phyloP scores from a whole-genome alignment of 2,888 invertebrate genomes.

The Ephialtes manifestator region DNA sequence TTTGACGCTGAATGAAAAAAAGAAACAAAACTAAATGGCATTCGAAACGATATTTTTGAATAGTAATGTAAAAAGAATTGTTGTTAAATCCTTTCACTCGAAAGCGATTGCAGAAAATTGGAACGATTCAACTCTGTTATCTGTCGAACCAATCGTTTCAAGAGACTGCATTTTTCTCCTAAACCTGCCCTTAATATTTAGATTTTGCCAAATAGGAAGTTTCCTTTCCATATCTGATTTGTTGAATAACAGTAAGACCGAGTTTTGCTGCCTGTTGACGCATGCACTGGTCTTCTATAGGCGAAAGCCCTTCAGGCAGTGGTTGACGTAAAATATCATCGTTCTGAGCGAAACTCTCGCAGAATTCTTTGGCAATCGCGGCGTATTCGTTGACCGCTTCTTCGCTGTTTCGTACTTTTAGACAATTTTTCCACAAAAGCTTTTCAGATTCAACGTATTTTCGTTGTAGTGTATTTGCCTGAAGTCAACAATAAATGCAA shows the following conservation, averaged over 20 bases:
- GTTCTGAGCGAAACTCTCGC: conserved; percentile 86
- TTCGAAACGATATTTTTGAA: too few relatives aligned
- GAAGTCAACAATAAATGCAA: conserved; percentile 24
- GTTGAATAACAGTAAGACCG: conserved; percentile 85
- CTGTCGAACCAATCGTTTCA: background rate
- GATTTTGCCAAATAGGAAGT: conserved; percentile 73
- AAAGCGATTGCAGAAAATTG: background rate
- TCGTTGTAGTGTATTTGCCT: conserved; percentile 80
- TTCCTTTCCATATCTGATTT: conserved; percentile 77
- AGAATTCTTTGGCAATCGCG: conserved; percentile 86
- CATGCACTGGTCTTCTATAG: conserved; percentile 86
- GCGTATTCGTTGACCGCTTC: conserved; percentile 77
- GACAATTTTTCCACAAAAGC: conserved; percentile 84
- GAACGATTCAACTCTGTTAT: background rate
- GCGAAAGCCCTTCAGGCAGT: conserved; percentile 86
- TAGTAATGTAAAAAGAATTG: too few relatives aligned
- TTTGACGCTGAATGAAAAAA: background rate
- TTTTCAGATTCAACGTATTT: conserved; percentile 82
- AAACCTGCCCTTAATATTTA: conserved; percentile 25
- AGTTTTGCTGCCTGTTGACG: conserved; percentile 86
- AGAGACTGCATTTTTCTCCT: background rate
- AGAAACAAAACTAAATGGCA: background rate
- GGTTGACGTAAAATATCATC: conserved; percentile 85
- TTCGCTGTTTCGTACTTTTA: conserved; percentile 68
- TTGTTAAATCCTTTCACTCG: background rate